These are phyloP conservation scores for Morpho achilles DNA, from an alignment of 2,888 invertebrate species.

Conservation along the genomic window DNA sequence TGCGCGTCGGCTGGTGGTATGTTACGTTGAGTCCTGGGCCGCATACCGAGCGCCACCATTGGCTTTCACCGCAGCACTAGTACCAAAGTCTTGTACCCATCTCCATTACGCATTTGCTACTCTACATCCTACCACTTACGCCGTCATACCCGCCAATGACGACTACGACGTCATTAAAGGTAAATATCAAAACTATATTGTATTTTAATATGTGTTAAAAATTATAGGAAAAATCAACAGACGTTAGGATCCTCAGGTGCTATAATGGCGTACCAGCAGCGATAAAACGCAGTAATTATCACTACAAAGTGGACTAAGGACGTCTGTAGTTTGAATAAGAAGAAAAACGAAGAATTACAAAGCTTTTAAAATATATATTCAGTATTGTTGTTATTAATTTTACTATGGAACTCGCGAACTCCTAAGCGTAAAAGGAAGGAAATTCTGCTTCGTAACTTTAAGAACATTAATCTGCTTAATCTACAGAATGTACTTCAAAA, in stretches of 20 bases:
- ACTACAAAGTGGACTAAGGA: no score
- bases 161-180: conserved; percentile 87
- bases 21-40: conserved; percentile 84
- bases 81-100: conserved; percentile 86
- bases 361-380: no score
- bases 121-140: conserved; percentile 82
- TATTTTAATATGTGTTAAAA: neutral
- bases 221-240: no score
- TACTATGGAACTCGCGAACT: neutral
- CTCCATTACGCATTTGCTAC: conserved; percentile 86
- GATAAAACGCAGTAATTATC: no score
- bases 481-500: no score
- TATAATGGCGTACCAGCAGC: no score
- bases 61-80: conserved; percentile 80
- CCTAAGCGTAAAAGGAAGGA: no score
- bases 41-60: conserved; percentile 83
- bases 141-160: conserved; percentile 81
- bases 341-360: no score
- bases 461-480: no score
- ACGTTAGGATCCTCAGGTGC: no score
- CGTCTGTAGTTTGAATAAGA: no score
- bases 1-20: conserved; percentile 76
- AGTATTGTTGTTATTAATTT: neutral
- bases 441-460: no score
- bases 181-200: conserved; percentile 34